A percentile compares a stretch with the other conserved stretches of the same genome.
Conservation (phyloP, 2,113 vertebrate genomes). For the Ophiodon elongatus region DNA sequence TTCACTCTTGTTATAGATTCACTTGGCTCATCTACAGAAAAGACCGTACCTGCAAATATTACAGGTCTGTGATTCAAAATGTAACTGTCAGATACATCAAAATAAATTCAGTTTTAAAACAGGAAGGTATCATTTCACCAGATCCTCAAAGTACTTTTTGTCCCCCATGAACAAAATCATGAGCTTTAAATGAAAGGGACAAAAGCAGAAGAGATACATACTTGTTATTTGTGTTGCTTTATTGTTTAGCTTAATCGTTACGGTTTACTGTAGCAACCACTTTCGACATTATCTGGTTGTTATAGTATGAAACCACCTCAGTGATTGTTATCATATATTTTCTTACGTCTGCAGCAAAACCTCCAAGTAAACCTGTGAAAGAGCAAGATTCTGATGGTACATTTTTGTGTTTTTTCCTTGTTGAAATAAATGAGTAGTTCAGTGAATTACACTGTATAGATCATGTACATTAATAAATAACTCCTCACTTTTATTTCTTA, state of each 20-base stretch:
- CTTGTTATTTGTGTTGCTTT: not conserved
- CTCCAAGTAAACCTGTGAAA: conserved; percentile 20
- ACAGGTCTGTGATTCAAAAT: conserved; percentile 66
- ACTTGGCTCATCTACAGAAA: conserved; percentile 42
- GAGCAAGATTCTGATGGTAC: conserved; percentile 63
- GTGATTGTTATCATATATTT: not conserved
- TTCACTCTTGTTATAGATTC: conserved; percentile 52
- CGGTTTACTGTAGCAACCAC: not conserved
- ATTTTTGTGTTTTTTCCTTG: not conserved
- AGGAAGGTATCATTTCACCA: conserved; percentile 14
- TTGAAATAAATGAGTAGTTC: not conserved
- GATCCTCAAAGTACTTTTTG: conserved; percentile 49
- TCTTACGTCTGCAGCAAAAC: conserved; percentile 47
- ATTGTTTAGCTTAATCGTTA: not conserved
- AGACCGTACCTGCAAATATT: conserved; percentile 14
- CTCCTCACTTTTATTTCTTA: not conserved
- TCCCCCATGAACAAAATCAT: conserved; percentile 3
- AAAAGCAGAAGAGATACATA: conserved; percentile 2
- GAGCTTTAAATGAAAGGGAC: not conserved
- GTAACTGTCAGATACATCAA: not conserved
- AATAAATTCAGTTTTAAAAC: not conserved
- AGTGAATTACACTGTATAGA: not conserved
- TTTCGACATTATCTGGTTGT: not conserved
- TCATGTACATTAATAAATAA: not conserved
- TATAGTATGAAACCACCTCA: not conserved